Percentiles rank a stretch among this genome's conserved stretches.
Evolutionary conservation across 2,888 invertebrate genomes (phyloP).

Genomic region (Agrotis segetum): DNA sequence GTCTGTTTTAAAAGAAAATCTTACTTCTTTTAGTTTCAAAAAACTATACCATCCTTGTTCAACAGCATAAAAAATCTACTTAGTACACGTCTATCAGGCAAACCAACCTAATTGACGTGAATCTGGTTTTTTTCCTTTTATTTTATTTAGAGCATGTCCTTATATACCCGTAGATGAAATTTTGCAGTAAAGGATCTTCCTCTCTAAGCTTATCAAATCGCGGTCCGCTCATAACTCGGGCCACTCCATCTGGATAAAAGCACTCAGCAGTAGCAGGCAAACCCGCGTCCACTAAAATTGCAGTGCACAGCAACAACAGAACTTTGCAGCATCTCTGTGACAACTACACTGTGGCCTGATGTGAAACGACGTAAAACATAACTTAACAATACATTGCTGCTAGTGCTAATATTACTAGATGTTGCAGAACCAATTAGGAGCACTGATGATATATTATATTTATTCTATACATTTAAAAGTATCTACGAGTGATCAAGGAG

Average conservation of each 20-base stretch:
- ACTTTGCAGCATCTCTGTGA: slow-evolving; percentile 78
- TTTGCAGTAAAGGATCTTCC: no score
- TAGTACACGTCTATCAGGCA: neutral
- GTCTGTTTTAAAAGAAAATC: neutral
- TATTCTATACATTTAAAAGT: no score
- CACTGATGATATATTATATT: no score
- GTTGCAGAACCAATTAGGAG: neutral
- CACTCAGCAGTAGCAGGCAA: slow-evolving; percentile 78
- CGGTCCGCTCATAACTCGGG: slow-evolving; percentile 52
- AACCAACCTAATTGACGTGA: no score
- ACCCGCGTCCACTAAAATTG: slow-evolving; percentile 83
- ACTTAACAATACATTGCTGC: slow-evolving; percentile 34
- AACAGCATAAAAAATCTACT: neutral
- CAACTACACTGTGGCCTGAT: slow-evolving; percentile 72
- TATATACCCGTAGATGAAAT: no score
- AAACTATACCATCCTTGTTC: neutral
- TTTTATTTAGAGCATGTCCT: neutral
- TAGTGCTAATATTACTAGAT: slow-evolving; percentile 21
- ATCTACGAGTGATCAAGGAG: no score
- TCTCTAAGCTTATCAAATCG: slow-evolving; percentile 15
- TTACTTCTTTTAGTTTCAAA: neutral
- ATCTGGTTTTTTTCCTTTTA: no score
- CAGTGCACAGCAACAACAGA: slow-evolving; percentile 79
- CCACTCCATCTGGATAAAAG: slow-evolving; percentile 72
- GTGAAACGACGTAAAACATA: slow-evolving; percentile 45